Evolutionary conservation across 2,888 invertebrate species (phyloP).

Genomic region (Cynaeus angustus): DNA sequence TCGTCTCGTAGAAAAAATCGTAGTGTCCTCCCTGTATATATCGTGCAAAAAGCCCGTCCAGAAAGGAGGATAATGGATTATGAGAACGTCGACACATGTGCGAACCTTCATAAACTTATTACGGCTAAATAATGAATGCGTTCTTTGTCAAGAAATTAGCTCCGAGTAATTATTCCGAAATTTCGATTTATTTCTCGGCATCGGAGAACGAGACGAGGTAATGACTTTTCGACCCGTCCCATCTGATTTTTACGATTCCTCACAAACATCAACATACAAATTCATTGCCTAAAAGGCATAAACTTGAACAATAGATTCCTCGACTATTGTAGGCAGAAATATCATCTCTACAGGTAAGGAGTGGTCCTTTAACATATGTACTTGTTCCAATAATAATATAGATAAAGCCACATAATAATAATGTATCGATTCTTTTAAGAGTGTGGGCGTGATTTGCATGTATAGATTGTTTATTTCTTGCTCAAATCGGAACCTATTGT

Average conservation of each 20-base stretch:
- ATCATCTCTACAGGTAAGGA: slow-evolving; percentile 65
- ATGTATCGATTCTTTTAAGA: slow-evolving; percentile 66
- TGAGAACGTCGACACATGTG: slow-evolving; percentile 62
- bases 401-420: slow-evolving; percentile 69
- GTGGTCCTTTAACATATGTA: slow-evolving; percentile 69
- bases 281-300: slow-evolving; percentile 42
- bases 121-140: slow-evolving; percentile 50
- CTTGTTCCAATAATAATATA: slow-evolving; percentile 69
- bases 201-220: slow-evolving; percentile 28
- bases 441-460: slow-evolving; percentile 69
- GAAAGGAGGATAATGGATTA: slow-evolving; percentile 58
- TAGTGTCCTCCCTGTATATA: neutral
- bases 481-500: slow-evolving; percentile 45
- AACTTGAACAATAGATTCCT: slow-evolving; percentile 49
- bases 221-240: slow-evolving; percentile 27
- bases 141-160: slow-evolving; percentile 56
- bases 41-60: slow-evolving; percentile 57
- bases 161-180: slow-evolving; percentile 55
- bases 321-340: slow-evolving; percentile 66
- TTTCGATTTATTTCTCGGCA: slow-evolving; percentile 54
- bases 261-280: slow-evolving; percentile 34
- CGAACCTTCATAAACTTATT: slow-evolving; percentile 54
- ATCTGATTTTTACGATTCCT: slow-evolving; percentile 10
- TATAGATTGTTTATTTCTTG: slow-evolving; percentile 56
- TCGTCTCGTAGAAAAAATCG: slow-evolving; percentile 16